Base-by-base conservation (phyloP, 2,888 invertebrate genomes). In the Eucera pruinosa region DNA sequence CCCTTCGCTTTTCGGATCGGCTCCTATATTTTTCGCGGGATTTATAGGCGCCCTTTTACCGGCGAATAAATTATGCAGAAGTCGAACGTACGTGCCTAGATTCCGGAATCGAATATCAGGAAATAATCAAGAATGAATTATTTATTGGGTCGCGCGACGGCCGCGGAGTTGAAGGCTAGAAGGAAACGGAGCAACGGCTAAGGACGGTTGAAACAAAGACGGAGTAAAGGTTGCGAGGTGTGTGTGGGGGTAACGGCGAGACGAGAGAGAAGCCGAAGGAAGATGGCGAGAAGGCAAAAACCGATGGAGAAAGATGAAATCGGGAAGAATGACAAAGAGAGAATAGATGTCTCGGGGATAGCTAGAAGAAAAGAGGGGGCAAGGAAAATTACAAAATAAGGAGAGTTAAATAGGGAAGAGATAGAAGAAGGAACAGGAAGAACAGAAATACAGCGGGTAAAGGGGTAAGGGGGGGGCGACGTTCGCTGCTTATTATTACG, bases 81-180 rank as follows among this genome's bases (percentile, higher is more conserved):
- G 62, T 78, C 71, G 79, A 66, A 64, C 55, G 79, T 79, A 79
- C 79, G 79, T 79, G 79, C 60, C 67, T 41, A 41, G 79, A 72
- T 78, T 79, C 54, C 43, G 54, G 79, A 73, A 78, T 79, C 79
- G 78, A 78, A 79, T 79, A 79, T 79, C 73, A 79, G 76, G 80
- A 72, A 80, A 81, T 80, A 81, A 81, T 80, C 61, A 80, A 65
- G 76, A 70, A 84, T 83, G 83, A 84, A 83, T 83, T 82, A 83
- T 83, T 84, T 79, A 83, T 82, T 69, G 74, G 67, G 66, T 71
- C 78, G 72, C 72, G 60, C 52, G 23, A 15, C 47, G 41, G 39
- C 36, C 52, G 39, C 2, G 33, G n/a, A 13, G 1, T 2, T n/a
- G 54, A 43, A 25, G 58, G 57, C 13, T 30, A 30, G 41, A 39